Conservation (phyloP, 2,888 invertebrate species). For the Idaea straminata region DNA sequence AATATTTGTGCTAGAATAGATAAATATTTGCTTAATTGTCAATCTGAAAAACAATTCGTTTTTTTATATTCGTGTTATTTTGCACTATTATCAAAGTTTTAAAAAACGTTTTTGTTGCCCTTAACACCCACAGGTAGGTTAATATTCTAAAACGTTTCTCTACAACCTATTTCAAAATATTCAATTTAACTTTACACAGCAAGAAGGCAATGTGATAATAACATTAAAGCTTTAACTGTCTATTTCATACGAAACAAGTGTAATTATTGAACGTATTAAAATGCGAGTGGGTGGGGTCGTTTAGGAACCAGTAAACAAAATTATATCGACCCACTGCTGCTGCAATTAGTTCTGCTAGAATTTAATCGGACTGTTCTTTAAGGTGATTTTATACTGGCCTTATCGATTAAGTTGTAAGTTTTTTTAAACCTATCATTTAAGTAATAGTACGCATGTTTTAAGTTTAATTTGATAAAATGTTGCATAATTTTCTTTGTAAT, state of each 20-base stretch:
- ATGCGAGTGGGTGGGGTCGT: slow-evolving; percentile 70
- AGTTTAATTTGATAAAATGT: background rate
- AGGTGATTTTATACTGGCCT: slow-evolving; percentile 4
- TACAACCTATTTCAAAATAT: background rate
- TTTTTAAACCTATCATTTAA: slow-evolving; percentile 20
- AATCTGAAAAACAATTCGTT: no score
- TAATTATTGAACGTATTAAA: slow-evolving; percentile 59
- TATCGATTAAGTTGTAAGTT: slow-evolving; percentile 6
- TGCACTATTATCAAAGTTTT: no score
- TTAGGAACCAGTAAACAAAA: slow-evolving; percentile 79
- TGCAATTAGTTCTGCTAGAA: slow-evolving; percentile 79
- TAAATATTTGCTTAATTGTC: no score
- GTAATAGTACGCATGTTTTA: background rate
- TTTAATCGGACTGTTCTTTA: slow-evolving; percentile 70
- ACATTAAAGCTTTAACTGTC: background rate
- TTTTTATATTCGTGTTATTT: no score
- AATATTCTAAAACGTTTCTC: background rate
- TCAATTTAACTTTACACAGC: background rate
- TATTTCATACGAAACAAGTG: slow-evolving; percentile 20
- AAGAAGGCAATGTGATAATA: background rate
- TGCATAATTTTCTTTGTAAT: no score
- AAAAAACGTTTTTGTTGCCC: no score
- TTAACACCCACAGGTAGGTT: no score
- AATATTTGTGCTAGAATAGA: no score
- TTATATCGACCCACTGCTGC: slow-evolving; percentile 71